Evolutionary conservation across 37 sponge, comb jelly and placozoan species (phyloP).

Genomic region (Dysidea cf. avara): DNA sequence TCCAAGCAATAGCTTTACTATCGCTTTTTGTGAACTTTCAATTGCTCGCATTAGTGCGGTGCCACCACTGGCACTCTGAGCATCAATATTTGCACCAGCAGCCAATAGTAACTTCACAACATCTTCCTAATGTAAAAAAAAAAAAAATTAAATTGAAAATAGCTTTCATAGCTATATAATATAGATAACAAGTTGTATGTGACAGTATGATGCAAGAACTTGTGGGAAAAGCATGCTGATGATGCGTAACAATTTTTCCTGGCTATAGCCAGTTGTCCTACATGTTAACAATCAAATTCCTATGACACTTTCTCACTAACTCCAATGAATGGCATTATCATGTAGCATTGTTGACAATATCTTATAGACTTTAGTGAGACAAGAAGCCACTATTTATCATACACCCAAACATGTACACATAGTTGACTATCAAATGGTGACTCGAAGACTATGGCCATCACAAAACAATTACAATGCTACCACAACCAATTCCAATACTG

Average conservation of each 20-base stretch:
- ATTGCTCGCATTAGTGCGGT: slow-evolving; percentile 98
- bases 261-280: not conserved
- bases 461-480: too few species aligned
- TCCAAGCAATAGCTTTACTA: slow-evolving; percentile 79
- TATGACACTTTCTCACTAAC: too few species aligned
- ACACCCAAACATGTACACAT: too few species aligned
- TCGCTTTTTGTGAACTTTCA: slow-evolving; percentile 75
- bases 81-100: slow-evolving; percentile 80
- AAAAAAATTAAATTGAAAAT: not conserved
- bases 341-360: too few species aligned
- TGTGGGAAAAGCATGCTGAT: not conserved
- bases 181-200: not conserved
- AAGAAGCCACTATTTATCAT: too few species aligned
- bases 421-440: too few species aligned
- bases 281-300: too few species aligned
- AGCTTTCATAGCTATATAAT: not conserved
- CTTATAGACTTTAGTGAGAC: too few species aligned
- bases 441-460: too few species aligned
- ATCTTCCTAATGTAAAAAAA: slow-evolving; percentile 24
- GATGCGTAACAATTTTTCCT: not conserved
- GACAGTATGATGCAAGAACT: not conserved
- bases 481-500: too few species aligned
- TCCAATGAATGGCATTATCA: too few species aligned
- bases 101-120: slow-evolving; percentile 74
- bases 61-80: slow-evolving; percentile 91